Percentiles rank a stretch among this genome's conserved stretches.
These are phyloP conservation scores for Laticauda laticaudata DNA, from an alignment of 2,113 vertebrate species.

Conservation along the genomic window DNA sequence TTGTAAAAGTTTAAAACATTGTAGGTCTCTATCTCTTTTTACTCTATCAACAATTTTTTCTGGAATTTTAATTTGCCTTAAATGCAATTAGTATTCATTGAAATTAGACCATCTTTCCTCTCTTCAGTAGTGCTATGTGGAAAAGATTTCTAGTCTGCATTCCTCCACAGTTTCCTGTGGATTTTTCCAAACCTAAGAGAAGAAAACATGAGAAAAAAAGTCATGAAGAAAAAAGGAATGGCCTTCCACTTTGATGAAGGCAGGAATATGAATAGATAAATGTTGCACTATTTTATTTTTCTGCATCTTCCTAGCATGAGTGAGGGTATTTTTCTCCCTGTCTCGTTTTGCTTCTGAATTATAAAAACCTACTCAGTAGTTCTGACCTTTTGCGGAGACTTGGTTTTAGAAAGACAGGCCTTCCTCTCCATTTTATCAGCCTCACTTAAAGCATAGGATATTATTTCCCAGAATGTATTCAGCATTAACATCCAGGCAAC, in stretches of 20 bases:
- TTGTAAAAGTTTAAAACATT: neutral
- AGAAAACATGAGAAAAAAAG: neutral
- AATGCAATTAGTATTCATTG: neutral
- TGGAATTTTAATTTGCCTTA: neutral
- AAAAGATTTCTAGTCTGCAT: neutral
- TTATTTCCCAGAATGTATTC: slow-evolving; percentile 31
- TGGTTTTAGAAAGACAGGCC: slow-evolving; percentile 34
- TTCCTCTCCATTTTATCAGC: slow-evolving; percentile 46
- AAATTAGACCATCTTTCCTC: neutral
- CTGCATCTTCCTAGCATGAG: slow-evolving; percentile 53
- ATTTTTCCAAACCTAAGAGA: neutral
- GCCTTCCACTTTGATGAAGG: slow-evolving; percentile 43
- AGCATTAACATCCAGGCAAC: slow-evolving; percentile 17
- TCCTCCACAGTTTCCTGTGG: neutral
- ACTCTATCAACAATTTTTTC: neutral
- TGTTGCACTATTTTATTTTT: slow-evolving; percentile 55
- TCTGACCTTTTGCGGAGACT: slow-evolving; percentile 52
- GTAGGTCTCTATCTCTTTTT: neutral
- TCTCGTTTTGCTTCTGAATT: slow-evolving; percentile 39
- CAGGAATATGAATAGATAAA: slow-evolving; percentile 47
- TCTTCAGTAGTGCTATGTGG: neutral
- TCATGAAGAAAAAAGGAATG: slow-evolving; percentile 6
- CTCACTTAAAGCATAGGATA: slow-evolving; percentile 29
- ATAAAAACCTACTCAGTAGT: slow-evolving; percentile 43
- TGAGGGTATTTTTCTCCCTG: slow-evolving; percentile 44